A percentile compares a stretch with the other conserved stretches of the same genome.
These are phyloP conservation scores for Meloidogyne chitwoodi DNA, from an alignment of 1,140 invertebrate species.

Conservation along the genomic window DNA sequence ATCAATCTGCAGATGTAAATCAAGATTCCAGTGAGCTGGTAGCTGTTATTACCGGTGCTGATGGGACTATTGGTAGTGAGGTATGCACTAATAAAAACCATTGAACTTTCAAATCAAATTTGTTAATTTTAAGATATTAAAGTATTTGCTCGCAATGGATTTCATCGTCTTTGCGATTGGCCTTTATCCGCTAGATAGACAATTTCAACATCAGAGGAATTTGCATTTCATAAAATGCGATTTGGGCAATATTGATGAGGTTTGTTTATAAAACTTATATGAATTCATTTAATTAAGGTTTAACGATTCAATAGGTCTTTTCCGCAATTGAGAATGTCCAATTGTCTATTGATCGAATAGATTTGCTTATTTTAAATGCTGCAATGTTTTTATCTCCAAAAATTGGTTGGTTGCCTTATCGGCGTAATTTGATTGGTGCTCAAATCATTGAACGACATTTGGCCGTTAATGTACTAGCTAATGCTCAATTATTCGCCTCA, in stretches of 20 bases:
- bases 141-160: constrained; percentile 7
- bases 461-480: constrained; percentile 21
- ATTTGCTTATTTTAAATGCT: constrained; percentile 18
- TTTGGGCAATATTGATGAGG: constrained; percentile 4
- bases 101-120: neutral
- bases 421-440: neutral
- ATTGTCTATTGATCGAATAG: neutral
- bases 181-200: neutral
- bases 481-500: constrained; percentile 20
- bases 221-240: constrained; percentile 20
- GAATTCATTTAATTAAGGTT: neutral
- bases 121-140: constrained; percentile 1
- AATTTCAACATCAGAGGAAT: neutral
- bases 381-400: constrained; percentile 20
- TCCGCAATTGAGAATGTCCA: constrained; percentile 5
- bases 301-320: constrained; percentile 5
- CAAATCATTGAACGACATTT: constrained; percentile 22
- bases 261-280: neutral
- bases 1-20: neutral
- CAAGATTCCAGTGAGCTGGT: neutral
- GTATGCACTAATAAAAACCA: neutral
- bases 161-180: constrained; percentile 19
- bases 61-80: constrained; percentile 23
- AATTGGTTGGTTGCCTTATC: constrained; percentile 6
- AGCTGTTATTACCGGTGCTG: constrained; percentile 24